Percentiles rank a stretch among this genome's conserved stretches.
phyloP scores from a whole-genome alignment of 2,888 invertebrate species.

The Ectobius pallidus region DNA sequence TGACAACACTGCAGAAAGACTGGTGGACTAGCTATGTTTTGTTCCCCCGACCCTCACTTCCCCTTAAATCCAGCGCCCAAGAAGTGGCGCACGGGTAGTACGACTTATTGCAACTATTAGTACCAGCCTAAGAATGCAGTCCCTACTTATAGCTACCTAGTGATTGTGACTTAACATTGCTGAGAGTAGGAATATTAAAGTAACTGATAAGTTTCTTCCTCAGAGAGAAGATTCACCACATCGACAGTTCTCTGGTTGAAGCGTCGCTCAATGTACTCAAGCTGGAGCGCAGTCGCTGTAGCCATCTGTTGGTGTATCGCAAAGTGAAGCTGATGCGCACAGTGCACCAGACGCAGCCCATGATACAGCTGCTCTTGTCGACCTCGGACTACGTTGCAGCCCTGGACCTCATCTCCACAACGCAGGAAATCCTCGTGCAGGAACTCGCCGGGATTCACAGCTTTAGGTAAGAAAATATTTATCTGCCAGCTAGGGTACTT shows the following conservation, averaged over 20 bases:
- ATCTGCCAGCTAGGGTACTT: too few relatives aligned
- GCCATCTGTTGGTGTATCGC: constrained; percentile 49
- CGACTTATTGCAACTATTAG: too few relatives aligned
- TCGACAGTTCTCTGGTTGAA: constrained; percentile 79
- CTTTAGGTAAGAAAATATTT: constrained; percentile 71
- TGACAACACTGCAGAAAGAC: too few relatives aligned
- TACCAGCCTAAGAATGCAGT: too few relatives aligned
- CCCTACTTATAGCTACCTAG: too few relatives aligned
- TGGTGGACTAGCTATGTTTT: too few relatives aligned
- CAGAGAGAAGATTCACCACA: constrained; percentile 72
- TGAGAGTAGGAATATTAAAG: too few relatives aligned
- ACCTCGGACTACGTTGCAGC: constrained; percentile 98
- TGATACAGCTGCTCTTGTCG: constrained; percentile 91
- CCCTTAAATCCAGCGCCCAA: too few relatives aligned
- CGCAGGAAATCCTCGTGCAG: constrained; percentile 90
- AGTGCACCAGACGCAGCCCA: constrained; percentile 97
- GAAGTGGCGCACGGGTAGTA: too few relatives aligned
- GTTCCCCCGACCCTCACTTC: too few relatives aligned
- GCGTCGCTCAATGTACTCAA: constrained; percentile 78
- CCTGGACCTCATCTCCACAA: constrained; percentile 93
- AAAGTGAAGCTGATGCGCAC: constrained; percentile 84
- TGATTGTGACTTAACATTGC: too few relatives aligned
- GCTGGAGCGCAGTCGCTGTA: constrained; percentile 50
- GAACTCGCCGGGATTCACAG: constrained; percentile 92
- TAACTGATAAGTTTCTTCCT: constrained; percentile 39